Evolutionary conservation across 2,113 vertebrate species (phyloP).

Genomic region (Tragelaphus buxtoni): DNA sequence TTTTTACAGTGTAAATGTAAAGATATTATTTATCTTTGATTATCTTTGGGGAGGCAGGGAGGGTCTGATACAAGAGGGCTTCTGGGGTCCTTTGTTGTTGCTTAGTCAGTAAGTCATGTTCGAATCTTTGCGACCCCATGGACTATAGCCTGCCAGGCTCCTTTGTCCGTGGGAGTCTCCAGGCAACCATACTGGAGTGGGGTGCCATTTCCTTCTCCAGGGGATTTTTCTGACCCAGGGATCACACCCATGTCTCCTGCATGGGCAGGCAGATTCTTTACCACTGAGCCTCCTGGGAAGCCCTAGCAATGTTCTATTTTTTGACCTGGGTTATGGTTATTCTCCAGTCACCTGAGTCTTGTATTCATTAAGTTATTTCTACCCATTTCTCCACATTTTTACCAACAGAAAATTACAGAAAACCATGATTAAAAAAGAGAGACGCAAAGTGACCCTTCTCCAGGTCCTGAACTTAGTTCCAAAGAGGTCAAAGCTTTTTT

Average conservation of each 20-base stretch:
- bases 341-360: not conserved
- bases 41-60: not conserved
- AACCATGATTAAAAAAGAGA: not conserved
- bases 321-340: not conserved
- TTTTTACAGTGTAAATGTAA: not conserved
- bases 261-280: not conserved
- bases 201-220: not conserved
- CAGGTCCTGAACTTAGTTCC: not conserved
- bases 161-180: not conserved
- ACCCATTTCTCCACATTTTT: not conserved
- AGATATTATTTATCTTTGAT: not conserved
- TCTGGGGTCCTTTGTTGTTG: not conserved
- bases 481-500: not conserved
- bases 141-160: not conserved
- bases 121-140: not conserved
- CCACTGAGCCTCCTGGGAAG: not conserved
- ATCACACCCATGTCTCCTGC: not conserved
- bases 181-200: not conserved
- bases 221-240: not conserved
- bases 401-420: not conserved
- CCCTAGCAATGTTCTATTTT: not conserved
- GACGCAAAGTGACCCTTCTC: not conserved
- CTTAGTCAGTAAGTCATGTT: not conserved
- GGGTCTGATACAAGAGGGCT: not conserved
- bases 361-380: not conserved